Evolutionary conservation across 2,888 invertebrate species (phyloP), one percentile per base, ranked within the genome.

Genomic region (Euspilapteryx auroguttella): DNA sequence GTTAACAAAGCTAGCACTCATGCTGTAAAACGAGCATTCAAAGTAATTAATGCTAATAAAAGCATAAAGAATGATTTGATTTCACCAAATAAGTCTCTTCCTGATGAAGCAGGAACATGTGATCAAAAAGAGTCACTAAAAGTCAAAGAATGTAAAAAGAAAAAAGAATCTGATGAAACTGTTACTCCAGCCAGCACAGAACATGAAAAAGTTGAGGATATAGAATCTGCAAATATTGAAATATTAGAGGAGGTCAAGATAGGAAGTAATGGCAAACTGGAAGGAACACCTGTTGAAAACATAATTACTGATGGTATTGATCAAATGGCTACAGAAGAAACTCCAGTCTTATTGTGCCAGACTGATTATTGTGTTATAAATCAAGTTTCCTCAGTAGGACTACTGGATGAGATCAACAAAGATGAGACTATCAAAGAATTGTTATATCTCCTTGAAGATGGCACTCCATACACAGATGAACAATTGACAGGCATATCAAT

Each of bases 1-100:
- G 84, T 89, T 1, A 81, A 91, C 36, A 92, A 94, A 62, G 93
- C 97, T 2, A 90, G 92, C 7, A 87, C 92, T 54, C 82, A 84
- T 40, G 94, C 95, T 24, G 87, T 94, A 0, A 88, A 91, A 47
- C 57, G 76, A 40, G 64, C 73, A 31, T 76, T 77, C 45, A 43
- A 50, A 32, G 61, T 71, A 37, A 58, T 75, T 14, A 42, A 43
- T 13, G 36, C 33, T 10, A 41, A 42, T 29, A 14, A 8, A 8
- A 32, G 32, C 23, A n/a, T n/a, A n/a, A n/a, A n/a, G n/a, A n/a
- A n/a, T n/a, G n/a, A n/a, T n/a, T n/a, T n/a, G n/a, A n/a, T n/a
- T n/a, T n/a, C n/a, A n/a, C n/a, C n/a, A n/a, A n/a, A n/a, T n/a
- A 38, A 34, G 20, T 34, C 36, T 24, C 33, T 33, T 32, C n/a